Base-by-base conservation (phyloP, 2,888 invertebrate genomes). In the Axea sp. region DNA sequence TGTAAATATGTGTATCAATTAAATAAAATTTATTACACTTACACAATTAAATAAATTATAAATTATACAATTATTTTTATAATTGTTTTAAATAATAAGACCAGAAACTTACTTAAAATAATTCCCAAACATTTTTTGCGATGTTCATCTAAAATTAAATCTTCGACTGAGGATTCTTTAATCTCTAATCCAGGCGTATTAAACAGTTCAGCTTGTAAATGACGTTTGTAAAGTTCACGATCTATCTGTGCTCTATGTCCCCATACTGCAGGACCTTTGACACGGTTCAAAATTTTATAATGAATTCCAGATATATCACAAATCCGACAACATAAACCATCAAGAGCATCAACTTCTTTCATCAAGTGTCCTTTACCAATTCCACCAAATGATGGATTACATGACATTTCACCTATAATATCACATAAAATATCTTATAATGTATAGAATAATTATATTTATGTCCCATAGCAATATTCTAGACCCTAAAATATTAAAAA, bases 331-430 rank as follows among this genome's bases (percentile, higher is more conserved):
- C 95, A 96, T 3, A 97, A 84, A 1, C 96, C 96, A 88, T 95
- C 96, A 28, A 97, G 88, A 1, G 96, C 96, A 88, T 97, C 96
- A 4, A 97, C 89, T 89, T 96, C 96, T 78, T 92, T 90, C 91
- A 96, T 93, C 47, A 96, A 88, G 85, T 96, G 95, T 0, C 96
- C 96, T 88, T 97, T 97, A 0, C 96, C 96, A 77, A 97, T 95
- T 3, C 96, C 96, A 15, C 96, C 96, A 88, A 97, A 97, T 0
- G 96, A 94, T 11, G 97, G 96, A 88, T 97, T 97, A 83, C 97
- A 96, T 0, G 96, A 95, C 96, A 97, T 97, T 88, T 95, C 96
- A 17, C 95, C 94, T 94, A 75, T 69, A 87, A 19, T n/a, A n/a
- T n/a, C n/a, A n/a, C n/a, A n/a, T n/a, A n/a, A n/a, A n/a, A n/a